Evolutionary conservation across 1,140 invertebrate genomes (phyloP).

Genomic region (Hermetia illucens): DNA sequence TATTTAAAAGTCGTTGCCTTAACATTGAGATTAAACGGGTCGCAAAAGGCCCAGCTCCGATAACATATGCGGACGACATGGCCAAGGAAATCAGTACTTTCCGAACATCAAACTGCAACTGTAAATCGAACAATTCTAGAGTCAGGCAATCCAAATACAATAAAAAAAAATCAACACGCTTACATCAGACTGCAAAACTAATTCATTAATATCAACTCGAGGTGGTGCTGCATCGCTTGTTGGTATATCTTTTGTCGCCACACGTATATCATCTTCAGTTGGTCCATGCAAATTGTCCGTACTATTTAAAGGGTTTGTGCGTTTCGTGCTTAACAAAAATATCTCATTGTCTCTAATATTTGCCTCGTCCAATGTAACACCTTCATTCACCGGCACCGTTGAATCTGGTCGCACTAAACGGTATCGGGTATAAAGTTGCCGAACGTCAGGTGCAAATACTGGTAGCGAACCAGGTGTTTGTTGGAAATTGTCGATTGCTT

Average conservation of each 20-base stretch:
- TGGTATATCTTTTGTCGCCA: slow-evolving; percentile 17
- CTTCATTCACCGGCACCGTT: slow-evolving; percentile 19
- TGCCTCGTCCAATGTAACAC: slow-evolving; percentile 16
- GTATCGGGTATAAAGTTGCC: slow-evolving; percentile 20
- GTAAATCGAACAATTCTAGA: too few relatives aligned
- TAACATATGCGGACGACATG: slow-evolving; percentile 22
- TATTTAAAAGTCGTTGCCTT: slow-evolving; percentile 25
- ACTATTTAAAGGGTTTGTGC: slow-evolving; percentile 16
- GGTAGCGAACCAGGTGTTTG: slow-evolving; percentile 24
- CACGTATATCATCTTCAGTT: slow-evolving; percentile 18
- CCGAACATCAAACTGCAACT: slow-evolving; percentile 29
- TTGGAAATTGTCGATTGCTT: slow-evolving; percentile 22
- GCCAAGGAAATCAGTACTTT: slow-evolving; percentile 28
- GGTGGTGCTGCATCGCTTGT: slow-evolving; percentile 11
- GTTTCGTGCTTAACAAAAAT: slow-evolving; percentile 16
- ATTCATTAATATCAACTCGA: slow-evolving; percentile 27
- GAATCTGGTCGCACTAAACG: slow-evolving; percentile 23
- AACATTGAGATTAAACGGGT: slow-evolving; percentile 25
- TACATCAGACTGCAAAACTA: slow-evolving; percentile 28
- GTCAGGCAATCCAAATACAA: neutral
- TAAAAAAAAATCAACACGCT: slow-evolving; percentile 7
- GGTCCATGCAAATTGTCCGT: slow-evolving; percentile 13
- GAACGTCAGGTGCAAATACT: slow-evolving; percentile 21
- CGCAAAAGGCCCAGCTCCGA: slow-evolving; percentile 25
- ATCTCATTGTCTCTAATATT: slow-evolving; percentile 20